Conservation (phyloP, 37 sponge, comb jelly and placozoan genomes). For the Ianthella basta region DNA sequence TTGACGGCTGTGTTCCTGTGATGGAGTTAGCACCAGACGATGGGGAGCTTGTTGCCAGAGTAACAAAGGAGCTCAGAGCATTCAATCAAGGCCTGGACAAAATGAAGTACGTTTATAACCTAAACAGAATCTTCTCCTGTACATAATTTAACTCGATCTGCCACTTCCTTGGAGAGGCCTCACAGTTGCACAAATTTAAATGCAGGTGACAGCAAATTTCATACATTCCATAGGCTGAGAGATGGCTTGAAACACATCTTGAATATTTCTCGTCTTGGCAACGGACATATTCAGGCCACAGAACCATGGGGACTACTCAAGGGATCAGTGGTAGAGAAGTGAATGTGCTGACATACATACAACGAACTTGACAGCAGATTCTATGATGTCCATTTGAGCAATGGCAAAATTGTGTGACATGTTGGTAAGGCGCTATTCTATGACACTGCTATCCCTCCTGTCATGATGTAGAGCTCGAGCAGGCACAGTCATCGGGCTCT, state of each 20-base stretch:
- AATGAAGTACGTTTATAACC: not conserved
- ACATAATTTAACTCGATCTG: too few species aligned
- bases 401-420: too few species aligned
- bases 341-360: not conserved
- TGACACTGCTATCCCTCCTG: not conserved
- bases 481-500: constrained; percentile 77
- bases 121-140: too few species aligned
- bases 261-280: constrained; percentile 70
- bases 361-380: too few species aligned
- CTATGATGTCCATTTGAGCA: too few species aligned
- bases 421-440: too few species aligned
- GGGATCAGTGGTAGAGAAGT: not conserved
- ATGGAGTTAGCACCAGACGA: not conserved
- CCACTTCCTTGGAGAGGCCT: too few species aligned
- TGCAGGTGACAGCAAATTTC: too few species aligned
- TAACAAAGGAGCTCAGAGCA: constrained; percentile 8
- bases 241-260: constrained; percentile 63
- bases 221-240: constrained; percentile 52
- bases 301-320: constrained; percentile 75
- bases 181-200: too few species aligned
- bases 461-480: constrained; percentile 58
- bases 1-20: constrained; percentile 17
- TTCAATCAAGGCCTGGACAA: constrained; percentile 5
- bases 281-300: constrained; percentile 71
- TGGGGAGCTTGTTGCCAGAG: not conserved